These are phyloP conservation scores for Sthenelais limicola DNA, from an alignment of 2,888 invertebrate genomes.

Conservation along the genomic window DNA sequence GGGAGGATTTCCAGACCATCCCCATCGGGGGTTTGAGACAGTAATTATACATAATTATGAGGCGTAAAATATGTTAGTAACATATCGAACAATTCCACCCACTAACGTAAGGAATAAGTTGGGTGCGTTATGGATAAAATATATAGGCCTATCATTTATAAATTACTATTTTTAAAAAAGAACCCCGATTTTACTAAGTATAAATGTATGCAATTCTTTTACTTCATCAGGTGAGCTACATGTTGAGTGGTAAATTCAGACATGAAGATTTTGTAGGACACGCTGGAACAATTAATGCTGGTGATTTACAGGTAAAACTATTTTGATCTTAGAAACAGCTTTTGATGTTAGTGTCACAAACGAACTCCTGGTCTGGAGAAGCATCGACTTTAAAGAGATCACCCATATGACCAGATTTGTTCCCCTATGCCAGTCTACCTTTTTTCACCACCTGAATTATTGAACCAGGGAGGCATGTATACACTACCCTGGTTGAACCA, in stretches of 20 bases:
- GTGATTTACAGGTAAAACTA: slow-evolving; percentile 67
- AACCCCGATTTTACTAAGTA: not conserved
- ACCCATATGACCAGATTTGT: too few relatives aligned
- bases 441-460: too few relatives aligned
- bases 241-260: slow-evolving; percentile 64
- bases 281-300: slow-evolving; percentile 64
- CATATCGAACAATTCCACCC: too few relatives aligned
- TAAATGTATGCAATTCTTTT: too few relatives aligned
- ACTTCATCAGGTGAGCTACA: slow-evolving; percentile 67
- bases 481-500: too few relatives aligned
- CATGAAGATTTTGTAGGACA: slow-evolving; percentile 72
- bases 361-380: not conserved
- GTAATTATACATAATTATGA: too few relatives aligned
- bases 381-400: too few relatives aligned
- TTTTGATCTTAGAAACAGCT: not conserved
- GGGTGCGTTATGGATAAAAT: too few relatives aligned
- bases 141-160: not conserved
- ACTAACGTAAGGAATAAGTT: too few relatives aligned
- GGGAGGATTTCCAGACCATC: slow-evolving; percentile 73
- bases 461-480: too few relatives aligned
- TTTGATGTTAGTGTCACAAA: not conserved
- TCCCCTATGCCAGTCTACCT: too few relatives aligned
- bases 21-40: slow-evolving; percentile 73
- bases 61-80: too few relatives aligned
- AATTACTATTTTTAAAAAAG: not conserved